Evolutionary conservation across 2,888 invertebrate species (phyloP).

Genomic region (Leucozona laternaria): DNA sequence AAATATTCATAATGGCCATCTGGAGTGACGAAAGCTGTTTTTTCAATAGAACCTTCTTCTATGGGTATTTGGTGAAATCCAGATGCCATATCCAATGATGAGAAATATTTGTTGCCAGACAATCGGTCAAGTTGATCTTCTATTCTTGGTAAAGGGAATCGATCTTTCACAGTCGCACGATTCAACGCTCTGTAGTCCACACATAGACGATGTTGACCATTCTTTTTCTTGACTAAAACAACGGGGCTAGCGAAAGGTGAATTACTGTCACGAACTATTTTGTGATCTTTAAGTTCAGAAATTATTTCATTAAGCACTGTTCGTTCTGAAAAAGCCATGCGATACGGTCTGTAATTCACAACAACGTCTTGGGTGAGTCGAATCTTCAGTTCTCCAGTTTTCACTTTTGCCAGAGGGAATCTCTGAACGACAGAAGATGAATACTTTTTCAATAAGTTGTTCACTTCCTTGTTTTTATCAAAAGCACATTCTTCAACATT

Average conservation of each 20-base stretch:
- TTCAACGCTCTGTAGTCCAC: not conserved
- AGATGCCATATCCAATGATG: too few species aligned
- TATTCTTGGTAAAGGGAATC: too few species aligned
- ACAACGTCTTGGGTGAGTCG: not conserved
- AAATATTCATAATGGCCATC: too few species aligned
- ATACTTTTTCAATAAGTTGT: not conserved
- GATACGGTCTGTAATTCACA: conserved; percentile 7
- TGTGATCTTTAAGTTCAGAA: not conserved
- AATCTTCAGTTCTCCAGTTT: not conserved
- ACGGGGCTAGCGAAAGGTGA: conserved; percentile 12
- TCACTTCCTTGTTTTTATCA: conserved; percentile 5
- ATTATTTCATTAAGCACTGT: not conserved
- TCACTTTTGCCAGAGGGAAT: not conserved
- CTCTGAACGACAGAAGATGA: not conserved
- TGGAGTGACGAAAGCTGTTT: too few species aligned
- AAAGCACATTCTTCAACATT: too few species aligned
- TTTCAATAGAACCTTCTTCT: too few species aligned
- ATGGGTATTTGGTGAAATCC: too few species aligned
- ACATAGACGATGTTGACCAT: conserved; percentile 8
- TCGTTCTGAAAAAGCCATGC: conserved; percentile 18
- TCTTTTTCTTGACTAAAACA: conserved; percentile 21
- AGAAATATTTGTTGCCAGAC: too few species aligned
- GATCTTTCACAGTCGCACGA: too few species aligned
- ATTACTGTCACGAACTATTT: conserved; percentile 4
- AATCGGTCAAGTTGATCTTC: too few species aligned